Percentiles rank a stretch among this genome's conserved stretches.
phyloP scores from a whole-genome alignment of 2,888 invertebrate species.

The Oconnorella tubifera region DNA sequence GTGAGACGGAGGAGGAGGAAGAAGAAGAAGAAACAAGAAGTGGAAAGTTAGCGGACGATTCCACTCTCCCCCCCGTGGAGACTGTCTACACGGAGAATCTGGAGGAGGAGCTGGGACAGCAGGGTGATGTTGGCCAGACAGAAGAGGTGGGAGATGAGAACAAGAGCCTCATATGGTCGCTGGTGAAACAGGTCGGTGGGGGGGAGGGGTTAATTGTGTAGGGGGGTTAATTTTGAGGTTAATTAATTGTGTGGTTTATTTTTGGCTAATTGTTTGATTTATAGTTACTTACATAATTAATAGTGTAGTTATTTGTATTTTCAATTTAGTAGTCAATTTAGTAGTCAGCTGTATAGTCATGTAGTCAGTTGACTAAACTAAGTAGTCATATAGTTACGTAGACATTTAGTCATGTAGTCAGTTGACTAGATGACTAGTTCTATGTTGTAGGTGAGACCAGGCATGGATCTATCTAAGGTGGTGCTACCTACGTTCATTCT shows the following conservation, averaged over 20 bases:
- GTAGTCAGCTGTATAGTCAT: too few relatives aligned
- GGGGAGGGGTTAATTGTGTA: too few relatives aligned
- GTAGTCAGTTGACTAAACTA: too few relatives aligned
- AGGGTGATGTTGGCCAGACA: constrained; percentile 65
- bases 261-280: too few relatives aligned
- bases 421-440: too few relatives aligned
- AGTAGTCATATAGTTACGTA: too few relatives aligned
- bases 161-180: constrained; percentile 81
- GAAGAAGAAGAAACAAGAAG: constrained; percentile 8
- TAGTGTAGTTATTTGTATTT: too few relatives aligned
- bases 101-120: constrained; percentile 62
- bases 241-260: too few relatives aligned
- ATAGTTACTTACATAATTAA: too few relatives aligned
- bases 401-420: too few relatives aligned
- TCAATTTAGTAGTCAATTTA: too few relatives aligned
- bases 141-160: constrained; percentile 91
- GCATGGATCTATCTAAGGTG: constrained; percentile 91
- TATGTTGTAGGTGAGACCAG: constrained; percentile 80
- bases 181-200: constrained; percentile 8
- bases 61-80: constrained; percentile 60
- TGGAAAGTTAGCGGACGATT: constrained; percentile 36
- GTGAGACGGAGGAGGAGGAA: constrained; percentile 60
- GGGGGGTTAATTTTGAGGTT: too few relatives aligned
- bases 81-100: constrained; percentile 63
- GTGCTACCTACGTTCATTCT: constrained; percentile 90